Evolutionary conservation across 2,888 invertebrate genomes (phyloP).

Genomic region (Cephus pulcher): DNA sequence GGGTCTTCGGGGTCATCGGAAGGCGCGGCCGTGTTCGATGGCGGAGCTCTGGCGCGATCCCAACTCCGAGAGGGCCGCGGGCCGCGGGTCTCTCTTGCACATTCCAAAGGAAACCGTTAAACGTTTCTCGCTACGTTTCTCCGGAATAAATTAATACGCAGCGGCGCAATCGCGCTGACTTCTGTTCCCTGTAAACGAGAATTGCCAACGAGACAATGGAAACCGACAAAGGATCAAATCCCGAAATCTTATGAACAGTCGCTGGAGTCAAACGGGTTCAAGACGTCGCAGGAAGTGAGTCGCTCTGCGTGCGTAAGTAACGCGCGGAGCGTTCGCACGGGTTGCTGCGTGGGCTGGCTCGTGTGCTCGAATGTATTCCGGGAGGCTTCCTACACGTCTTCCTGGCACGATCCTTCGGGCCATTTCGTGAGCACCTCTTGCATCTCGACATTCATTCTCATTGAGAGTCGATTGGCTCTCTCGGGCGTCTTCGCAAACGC

Average conservation of each 20-base stretch:
- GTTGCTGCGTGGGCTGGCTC: constrained; percentile 2
- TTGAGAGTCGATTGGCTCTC: neutral
- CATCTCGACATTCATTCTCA: constrained; percentile 21
- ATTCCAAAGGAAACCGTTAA: constrained; percentile 66
- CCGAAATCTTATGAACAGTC: no score
- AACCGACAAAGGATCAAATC: no score
- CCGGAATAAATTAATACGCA: constrained; percentile 27
- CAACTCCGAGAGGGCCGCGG: constrained; percentile 44
- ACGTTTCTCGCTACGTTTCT: constrained; percentile 41
- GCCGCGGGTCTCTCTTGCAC: constrained; percentile 35
- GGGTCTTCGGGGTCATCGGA: constrained; percentile 59
- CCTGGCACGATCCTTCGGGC: no score
- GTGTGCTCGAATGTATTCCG: neutral
- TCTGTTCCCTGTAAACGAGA: no score
- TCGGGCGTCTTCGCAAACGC: neutral
- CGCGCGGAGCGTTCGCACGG: constrained; percentile 15
- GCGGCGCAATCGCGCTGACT: neutral
- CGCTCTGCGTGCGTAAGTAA: neutral
- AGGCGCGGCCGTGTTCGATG: constrained; percentile 52
- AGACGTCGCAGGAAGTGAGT: no score
- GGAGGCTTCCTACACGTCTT: no score
- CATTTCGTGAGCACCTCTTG: constrained; percentile 5
- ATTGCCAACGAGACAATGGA: no score
- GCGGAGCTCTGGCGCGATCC: constrained; percentile 59
- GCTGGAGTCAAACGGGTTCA: no score